Evolutionary conservation across 1,140 invertebrate species (phyloP).

Genomic region (Adelges cooleyi): DNA sequence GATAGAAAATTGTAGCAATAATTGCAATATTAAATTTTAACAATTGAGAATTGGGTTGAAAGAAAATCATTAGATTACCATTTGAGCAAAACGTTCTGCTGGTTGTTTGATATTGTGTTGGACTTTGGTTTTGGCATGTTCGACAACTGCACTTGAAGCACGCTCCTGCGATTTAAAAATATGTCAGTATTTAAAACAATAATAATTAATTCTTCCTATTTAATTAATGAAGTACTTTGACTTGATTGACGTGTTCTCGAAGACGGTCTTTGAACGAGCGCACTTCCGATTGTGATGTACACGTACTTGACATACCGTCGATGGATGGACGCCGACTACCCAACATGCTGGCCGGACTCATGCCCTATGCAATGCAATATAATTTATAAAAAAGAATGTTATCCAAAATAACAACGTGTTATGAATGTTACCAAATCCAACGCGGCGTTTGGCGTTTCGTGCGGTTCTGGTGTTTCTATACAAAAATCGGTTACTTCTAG

Average conservation of each 20-base stretch:
- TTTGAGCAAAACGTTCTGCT: conserved; percentile 9
- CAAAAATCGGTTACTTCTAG: neutral
- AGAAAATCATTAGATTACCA: no score
- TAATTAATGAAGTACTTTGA: no score
- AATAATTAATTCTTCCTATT: no score
- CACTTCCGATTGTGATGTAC: conserved; percentile 33
- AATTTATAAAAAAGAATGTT: no score
- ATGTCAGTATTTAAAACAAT: neutral
- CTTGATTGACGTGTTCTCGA: conserved; percentile 33
- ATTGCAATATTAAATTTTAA: no score
- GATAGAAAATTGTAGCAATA: no score
- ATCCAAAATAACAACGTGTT: no score
- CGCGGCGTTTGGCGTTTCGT: neutral
- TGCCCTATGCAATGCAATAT: neutral
- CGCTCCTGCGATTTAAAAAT: conserved; percentile 28
- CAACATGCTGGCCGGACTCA: neutral
- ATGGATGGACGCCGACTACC: conserved; percentile 9
- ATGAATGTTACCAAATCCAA: neutral
- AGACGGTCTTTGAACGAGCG: conserved; percentile 34
- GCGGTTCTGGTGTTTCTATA: neutral
- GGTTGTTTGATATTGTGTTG: conserved; percentile 11
- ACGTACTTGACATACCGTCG: conserved; percentile 3
- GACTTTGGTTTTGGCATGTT: conserved; percentile 12
- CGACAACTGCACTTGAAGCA: conserved; percentile 24
- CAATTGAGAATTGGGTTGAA: no score